A percentile compares a stretch with the other conserved stretches of the same genome.
Evolutionary conservation across 2,888 invertebrate species (phyloP).

Genomic region (Melieria crassipennis): DNA sequence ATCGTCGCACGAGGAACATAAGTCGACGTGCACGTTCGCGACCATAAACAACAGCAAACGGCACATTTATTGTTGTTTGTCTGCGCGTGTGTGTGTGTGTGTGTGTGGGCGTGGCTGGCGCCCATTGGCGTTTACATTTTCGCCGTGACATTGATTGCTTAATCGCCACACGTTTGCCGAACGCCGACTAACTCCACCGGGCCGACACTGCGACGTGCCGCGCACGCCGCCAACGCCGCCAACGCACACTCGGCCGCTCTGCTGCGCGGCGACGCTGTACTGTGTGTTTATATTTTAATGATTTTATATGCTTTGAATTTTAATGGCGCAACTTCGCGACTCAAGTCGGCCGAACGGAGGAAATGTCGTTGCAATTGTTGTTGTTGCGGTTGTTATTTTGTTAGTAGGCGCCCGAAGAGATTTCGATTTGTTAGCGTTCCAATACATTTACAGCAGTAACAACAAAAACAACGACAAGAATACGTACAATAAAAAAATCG

Average conservation of each 20-base stretch:
- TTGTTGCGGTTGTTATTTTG: neutral
- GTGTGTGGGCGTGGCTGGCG: neutral
- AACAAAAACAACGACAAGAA: too few relatives aligned
- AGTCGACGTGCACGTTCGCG: too few relatives aligned
- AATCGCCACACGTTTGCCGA: constrained; percentile 15
- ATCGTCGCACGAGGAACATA: too few relatives aligned
- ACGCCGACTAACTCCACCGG: neutral
- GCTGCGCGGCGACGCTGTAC: neutral
- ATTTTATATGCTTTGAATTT: constrained; percentile 62
- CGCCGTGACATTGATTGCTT: constrained; percentile 21
- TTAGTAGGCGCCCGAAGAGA: neutral
- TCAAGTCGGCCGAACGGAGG: neutral
- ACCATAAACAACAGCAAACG: neutral
- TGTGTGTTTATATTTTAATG: constrained; percentile 50
- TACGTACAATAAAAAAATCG: neutral
- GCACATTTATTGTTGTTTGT: neutral
- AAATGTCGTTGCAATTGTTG: neutral
- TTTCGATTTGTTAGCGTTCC: constrained; percentile 17
- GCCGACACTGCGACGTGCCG: too few relatives aligned
- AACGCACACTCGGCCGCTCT: neutral
- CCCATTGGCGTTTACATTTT: neutral
- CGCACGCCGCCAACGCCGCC: neutral
- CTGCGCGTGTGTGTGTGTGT: neutral
- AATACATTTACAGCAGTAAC: neutral
- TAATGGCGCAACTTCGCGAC: constrained; percentile 46